phyloP scores from a whole-genome alignment of 2,113 vertebrate species.

The Elephas maximus region DNA sequence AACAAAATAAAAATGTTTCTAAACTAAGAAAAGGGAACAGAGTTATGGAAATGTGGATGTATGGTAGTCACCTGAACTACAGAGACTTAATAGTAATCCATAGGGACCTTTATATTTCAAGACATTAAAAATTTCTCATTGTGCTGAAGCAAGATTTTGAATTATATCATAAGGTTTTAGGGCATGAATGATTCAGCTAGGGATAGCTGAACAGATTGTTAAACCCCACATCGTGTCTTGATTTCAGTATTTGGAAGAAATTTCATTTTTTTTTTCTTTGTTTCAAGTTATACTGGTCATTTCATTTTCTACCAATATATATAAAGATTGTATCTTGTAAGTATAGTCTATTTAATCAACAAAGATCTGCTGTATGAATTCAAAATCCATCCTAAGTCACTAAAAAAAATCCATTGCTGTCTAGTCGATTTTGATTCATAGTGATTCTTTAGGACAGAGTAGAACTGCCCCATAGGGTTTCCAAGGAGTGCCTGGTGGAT shows the following conservation, averaged over 20 bases:
- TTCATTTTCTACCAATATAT: neutral
- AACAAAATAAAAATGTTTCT: neutral
- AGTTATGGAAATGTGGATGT: neutral
- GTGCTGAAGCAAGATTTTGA: neutral
- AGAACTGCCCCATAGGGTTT: too few species aligned
- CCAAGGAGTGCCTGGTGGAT: too few species aligned
- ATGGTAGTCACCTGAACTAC: neutral
- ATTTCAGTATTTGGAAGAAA: neutral
- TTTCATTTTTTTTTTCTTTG: neutral
- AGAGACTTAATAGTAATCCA: neutral
- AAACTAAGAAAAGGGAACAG: neutral
- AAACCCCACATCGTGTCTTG: neutral
- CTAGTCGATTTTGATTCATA: too few species aligned
- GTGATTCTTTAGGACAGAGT: too few species aligned
- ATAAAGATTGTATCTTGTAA: neutral
- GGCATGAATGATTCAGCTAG: neutral
- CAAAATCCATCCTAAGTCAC: neutral
- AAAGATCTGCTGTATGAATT: neutral
- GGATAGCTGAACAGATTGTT: neutral
- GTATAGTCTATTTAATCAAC: neutral
- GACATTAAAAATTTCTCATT: neutral
- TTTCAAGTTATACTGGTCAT: neutral
- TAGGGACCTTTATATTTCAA: neutral
- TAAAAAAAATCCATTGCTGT: neutral
- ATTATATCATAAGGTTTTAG: neutral